Evolutionary conservation across 2,888 invertebrate genomes (phyloP).

Genomic region (Periphyllus acericola): DNA sequence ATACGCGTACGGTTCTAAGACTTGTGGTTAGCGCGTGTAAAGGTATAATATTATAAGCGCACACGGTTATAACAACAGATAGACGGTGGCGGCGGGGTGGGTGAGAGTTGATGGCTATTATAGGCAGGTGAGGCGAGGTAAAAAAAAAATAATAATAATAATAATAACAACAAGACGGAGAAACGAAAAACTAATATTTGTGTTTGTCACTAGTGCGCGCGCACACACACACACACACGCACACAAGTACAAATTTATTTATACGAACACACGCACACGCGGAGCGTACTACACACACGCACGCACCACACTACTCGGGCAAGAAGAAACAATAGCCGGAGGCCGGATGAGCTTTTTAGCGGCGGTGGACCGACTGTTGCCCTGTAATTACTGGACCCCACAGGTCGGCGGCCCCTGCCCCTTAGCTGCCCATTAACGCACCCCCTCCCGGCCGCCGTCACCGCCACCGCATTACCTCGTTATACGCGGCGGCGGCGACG

Average conservation of each 20-base stretch:
- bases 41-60: too few species aligned
- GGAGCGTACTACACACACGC: background rate
- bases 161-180: background rate
- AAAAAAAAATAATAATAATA: conserved; percentile 23
- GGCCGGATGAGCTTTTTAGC: conserved; percentile 58
- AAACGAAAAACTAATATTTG: conserved; percentile 49
- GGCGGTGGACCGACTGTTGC: conserved; percentile 26
- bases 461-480: conserved; percentile 9
- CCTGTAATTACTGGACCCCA: conserved; percentile 58
- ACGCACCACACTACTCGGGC: background rate
- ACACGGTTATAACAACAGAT: too few species aligned
- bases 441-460: conserved; percentile 12
- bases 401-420: conserved; percentile 55
- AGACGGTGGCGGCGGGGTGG: background rate
- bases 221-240: background rate
- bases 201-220: conserved; percentile 30
- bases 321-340: conserved; percentile 56
- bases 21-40: too few species aligned
- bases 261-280: background rate
- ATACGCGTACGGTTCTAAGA: too few species aligned
- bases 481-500: background rate
- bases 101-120: background rate
- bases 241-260: too few species aligned
- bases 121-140: background rate
- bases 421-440: conserved; percentile 44